These are phyloP conservation scores for Pagrus major DNA, from an alignment of 2,113 vertebrate genomes.

Conservation along the genomic window DNA sequence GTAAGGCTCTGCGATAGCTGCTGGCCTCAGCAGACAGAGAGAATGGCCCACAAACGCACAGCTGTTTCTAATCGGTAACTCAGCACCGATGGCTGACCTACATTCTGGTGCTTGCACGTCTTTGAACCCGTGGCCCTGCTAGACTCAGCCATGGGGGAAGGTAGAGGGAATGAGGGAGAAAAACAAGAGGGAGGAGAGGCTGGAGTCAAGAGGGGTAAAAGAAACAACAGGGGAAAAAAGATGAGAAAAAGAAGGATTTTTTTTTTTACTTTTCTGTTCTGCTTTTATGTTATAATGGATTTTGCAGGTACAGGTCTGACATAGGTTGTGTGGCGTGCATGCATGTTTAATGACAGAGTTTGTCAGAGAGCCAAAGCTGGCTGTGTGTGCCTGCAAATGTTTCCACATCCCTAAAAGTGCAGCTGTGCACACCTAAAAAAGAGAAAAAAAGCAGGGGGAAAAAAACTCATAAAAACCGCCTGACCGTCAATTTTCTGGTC, in stretches of 20 bases:
- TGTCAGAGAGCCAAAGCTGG: constrained; percentile 44
- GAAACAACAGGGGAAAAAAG: constrained; percentile 32
- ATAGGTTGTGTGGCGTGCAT: constrained; percentile 44
- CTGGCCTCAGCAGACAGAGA: constrained; percentile 57
- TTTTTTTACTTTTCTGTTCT: neutral
- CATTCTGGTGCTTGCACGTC: constrained; percentile 79
- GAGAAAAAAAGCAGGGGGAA: constrained; percentile 11
- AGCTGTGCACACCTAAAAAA: constrained; percentile 79
- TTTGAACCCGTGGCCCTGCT: constrained; percentile 81
- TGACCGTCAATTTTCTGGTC: constrained; percentile 54
- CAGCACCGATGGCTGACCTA: constrained; percentile 82
- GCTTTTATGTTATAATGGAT: neutral
- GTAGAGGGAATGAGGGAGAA: constrained; percentile 67
- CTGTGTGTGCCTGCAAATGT: constrained; percentile 69
- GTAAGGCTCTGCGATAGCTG: constrained; percentile 37
- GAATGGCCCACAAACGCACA: constrained; percentile 76
- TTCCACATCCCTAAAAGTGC: constrained; percentile 68
- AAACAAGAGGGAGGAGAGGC: constrained; percentile 72
- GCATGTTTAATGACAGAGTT: constrained; percentile 63
- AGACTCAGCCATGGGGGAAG: constrained; percentile 77
- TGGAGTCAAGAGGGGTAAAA: constrained; percentile 49
- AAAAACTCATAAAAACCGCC: constrained; percentile 43
- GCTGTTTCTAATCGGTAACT: constrained; percentile 86
- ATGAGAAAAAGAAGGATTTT: no score
- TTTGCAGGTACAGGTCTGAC: constrained; percentile 43